Evolutionary conservation across 2,888 invertebrate genomes (phyloP), one percentile per base, ranked within the genome.

Genomic region (Lypha dubia): DNA sequence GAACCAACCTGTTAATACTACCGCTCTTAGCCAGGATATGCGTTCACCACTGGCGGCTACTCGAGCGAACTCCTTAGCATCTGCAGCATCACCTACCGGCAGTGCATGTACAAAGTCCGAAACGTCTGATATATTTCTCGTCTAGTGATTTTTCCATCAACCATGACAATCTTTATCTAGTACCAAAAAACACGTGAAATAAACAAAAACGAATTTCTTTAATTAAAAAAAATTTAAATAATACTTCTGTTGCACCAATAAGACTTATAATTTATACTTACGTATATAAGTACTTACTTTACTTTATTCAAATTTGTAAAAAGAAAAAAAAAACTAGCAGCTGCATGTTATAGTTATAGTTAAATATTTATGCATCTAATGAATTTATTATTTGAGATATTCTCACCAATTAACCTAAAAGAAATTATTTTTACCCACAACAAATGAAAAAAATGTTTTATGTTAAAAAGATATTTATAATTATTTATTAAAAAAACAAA

Each of bases 21-120:
- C 88, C 75, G 87, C 88, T 44, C 88, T 91, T 58, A 94, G 94
- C 88, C 94, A 94, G 87, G 95, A 94, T 86, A 94, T 95, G 89
- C 94, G 95, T 82, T 95, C 95, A 85, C 95, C 95, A 74, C 91
- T 95, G 88, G 95, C 95, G 84, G 95, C 95, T 28, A 95, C 95
- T 49, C 92, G 95, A 86, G 95, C 95, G 35, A 95, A 95, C 90
- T 95, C 95, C 32, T 93, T 95, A 79, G 95, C 95, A 8, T 94
- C 95, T 81, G 95, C 95, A 38, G 95, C 95, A 58, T 95, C 95
- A 53, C 95, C 95, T 51, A 95, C 95, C 86, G 95, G 95, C 87
- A 95, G 95, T 90, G 95, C 95, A 83, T 95, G 95, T 91, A 93
- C 94, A 84, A 95, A 95, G 90, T 93, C 94, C 84, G 95, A 95